These are phyloP conservation scores for Polyommatus icarus DNA, from an alignment of 2,888 invertebrate genomes.

Conservation along the genomic window DNA sequence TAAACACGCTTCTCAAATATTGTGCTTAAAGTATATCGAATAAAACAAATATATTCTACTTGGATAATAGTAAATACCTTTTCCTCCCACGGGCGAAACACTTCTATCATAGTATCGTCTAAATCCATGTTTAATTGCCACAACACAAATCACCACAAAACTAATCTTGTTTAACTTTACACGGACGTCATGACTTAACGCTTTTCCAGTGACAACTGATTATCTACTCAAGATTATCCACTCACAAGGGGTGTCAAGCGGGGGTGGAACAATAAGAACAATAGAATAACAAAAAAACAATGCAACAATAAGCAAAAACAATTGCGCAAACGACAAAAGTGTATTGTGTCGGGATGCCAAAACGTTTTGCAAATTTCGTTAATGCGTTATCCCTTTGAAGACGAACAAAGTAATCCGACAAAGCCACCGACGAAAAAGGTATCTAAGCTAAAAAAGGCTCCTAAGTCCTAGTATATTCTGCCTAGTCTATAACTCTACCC, in stretches of 20 bases:
- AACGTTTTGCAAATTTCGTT: conserved; percentile 5
- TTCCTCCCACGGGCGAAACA: conserved; percentile 28
- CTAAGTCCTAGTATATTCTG: not conserved
- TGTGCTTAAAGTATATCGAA: too few relatives aligned
- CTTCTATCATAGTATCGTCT: not conserved
- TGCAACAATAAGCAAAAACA: conserved; percentile 16
- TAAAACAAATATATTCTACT: not conserved
- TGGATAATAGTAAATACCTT: not conserved
- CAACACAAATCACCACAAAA: not conserved
- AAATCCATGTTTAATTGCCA: not conserved
- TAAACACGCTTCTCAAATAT: too few relatives aligned
- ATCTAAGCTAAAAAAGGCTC: not conserved
- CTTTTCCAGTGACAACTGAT: conserved; percentile 29
- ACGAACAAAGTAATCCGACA: conserved; percentile 13
- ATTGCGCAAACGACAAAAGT: conserved; percentile 24
- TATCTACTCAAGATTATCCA: conserved; percentile 24
- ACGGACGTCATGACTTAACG: conserved; percentile 11
- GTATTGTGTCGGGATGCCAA: not conserved
- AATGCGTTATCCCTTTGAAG: conserved; percentile 17
- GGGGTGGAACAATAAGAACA: conserved; percentile 18
- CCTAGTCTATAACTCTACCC: too few relatives aligned
- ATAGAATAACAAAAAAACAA: conserved; percentile 10
- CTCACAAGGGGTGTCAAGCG: not conserved
- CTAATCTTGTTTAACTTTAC: conserved; percentile 2
- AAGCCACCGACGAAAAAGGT: not conserved